These are phyloP conservation scores for Megaceryle torquata DNA, from an alignment of 2,113 vertebrate species.

Conservation along the genomic window DNA sequence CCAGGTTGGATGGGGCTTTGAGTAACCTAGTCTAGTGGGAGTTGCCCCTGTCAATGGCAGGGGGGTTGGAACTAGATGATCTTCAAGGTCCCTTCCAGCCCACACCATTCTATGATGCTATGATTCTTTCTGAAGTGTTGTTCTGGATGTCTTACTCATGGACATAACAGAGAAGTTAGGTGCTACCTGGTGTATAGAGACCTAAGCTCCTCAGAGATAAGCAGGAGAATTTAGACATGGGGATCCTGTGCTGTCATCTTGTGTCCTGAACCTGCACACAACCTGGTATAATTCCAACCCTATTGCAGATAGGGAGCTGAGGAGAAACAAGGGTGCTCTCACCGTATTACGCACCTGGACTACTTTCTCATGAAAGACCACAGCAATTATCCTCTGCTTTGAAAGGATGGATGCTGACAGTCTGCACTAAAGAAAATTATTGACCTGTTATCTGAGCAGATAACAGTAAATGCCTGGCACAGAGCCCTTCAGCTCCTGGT, in stretches of 20 bases:
- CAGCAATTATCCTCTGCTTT: neutral
- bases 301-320: neutral
- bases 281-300: neutral
- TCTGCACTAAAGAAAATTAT: neutral
- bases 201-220: neutral
- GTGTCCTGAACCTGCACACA: neutral
- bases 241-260: neutral
- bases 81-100: too few species aligned
- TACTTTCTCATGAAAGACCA: neutral
- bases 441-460: neutral
- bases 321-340: neutral
- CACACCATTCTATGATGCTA: too few species aligned
- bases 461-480: neutral
- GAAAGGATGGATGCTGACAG: neutral
- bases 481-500: neutral
- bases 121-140: neutral
- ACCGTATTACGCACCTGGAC: neutral
- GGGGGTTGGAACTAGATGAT: too few species aligned
- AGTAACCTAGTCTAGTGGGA: too few species aligned
- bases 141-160: neutral
- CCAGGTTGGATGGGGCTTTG: too few species aligned
- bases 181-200: neutral
- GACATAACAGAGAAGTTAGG: neutral
- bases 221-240: neutral
- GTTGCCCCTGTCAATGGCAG: too few species aligned